These are phyloP conservation scores for Cotesia glomerata DNA, from an alignment of 1,140 invertebrate species.

Conservation along the genomic window DNA sequence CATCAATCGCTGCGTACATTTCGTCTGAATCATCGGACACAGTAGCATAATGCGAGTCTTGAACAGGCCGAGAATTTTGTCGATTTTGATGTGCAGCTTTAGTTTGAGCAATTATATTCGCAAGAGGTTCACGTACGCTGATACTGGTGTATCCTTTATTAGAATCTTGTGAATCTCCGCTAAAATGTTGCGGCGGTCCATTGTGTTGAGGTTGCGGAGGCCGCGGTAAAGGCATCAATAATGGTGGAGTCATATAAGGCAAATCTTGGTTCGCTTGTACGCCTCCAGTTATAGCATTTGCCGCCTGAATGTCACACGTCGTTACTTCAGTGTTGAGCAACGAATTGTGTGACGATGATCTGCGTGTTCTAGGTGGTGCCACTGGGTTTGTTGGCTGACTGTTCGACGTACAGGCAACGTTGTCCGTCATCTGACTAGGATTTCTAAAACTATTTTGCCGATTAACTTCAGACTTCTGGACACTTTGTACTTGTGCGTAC, in stretches of 20 bases:
- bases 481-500: conserved; percentile 70
- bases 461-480: conserved; percentile 54
- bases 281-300: conserved; percentile 81
- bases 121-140: conserved; percentile 84
- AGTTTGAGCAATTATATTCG: conserved; percentile 72
- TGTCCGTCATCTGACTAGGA: conserved; percentile 38
- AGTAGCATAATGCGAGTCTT: conserved; percentile 79
- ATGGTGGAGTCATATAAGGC: conserved; percentile 87
- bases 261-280: conserved; percentile 85
- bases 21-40: conserved; percentile 88
- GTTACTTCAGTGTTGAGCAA: conserved; percentile 46
- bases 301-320: conserved; percentile 71
- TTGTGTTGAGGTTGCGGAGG: conserved; percentile 50
- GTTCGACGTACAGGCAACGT: conserved; percentile 40
- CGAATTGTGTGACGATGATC: conserved; percentile 62
- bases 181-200: conserved; percentile 71
- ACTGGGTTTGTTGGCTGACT: conserved; percentile 49
- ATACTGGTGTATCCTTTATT: conserved; percentile 87
- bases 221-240: conserved; percentile 62
- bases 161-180: conserved; percentile 85
- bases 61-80: conserved; percentile 61
- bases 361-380: conserved; percentile 61
- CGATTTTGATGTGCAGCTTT: conserved; percentile 61
- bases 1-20: conserved; percentile 88
- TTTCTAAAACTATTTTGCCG: conserved; percentile 46